Base-by-base conservation (phyloP, 2,888 invertebrate species). In the Eledona agricola region DNA sequence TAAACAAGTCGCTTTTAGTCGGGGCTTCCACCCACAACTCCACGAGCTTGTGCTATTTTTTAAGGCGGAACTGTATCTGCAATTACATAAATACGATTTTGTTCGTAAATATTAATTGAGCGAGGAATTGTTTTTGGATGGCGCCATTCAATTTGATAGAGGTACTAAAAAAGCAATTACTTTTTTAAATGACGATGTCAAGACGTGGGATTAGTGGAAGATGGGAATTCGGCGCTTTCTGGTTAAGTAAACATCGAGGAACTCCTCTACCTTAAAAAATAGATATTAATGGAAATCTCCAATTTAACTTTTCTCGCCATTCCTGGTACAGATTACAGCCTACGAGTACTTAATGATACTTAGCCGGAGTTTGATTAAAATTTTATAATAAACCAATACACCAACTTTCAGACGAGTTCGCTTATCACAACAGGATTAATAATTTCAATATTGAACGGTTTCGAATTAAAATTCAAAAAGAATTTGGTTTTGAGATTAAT, bases 271-370 rank as follows among this genome's bases (percentile, higher is more conserved):
- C 26, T 46, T 40, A 51, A 52, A 49, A 55, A 55, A 55, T 51
- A 51, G 50, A 25, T 57, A 35, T 51, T 51, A 57, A 59, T 52
- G 45, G 45, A 51, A 58, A 54, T 55, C 45, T 53, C 54, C 55
- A 59, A 59, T 55, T 58, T 59, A 58, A 59, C 59, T 59, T 59
- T 59, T 55, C 43, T 40, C 49, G 53, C 42, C 51, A 54, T 32
- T 52, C 37, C 26, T 35, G 42, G 46, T 38, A 51, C 37, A 54
- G 50, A 51, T 51, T 51, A 43, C 37, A 38, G 46, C 40, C 49
- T 43, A 47, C 26, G 40, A 53, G 49, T 38, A 50, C 47, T 45
- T 51, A 54, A 54, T 50, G 54, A 54, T 46, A 51, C 51, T 55
- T 51, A 25, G 43, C 20, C 13, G 28, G 37, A 51, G 57, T 57